phyloP scores from a whole-genome alignment of 2,888 invertebrate species.

The Trissonchulus sp. region DNA sequence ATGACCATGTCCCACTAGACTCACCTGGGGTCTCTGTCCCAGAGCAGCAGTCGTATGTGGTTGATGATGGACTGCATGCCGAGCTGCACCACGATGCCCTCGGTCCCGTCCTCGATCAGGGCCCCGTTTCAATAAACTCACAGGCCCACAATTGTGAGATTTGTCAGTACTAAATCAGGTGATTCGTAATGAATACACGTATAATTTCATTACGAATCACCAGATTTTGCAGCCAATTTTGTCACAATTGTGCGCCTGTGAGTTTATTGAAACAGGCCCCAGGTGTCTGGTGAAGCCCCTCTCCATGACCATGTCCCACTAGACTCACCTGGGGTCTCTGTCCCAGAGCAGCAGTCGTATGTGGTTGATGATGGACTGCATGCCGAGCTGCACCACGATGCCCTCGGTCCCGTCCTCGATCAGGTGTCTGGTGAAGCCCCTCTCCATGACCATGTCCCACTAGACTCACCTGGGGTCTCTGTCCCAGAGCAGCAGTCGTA shows the following conservation, averaged over 20 bases:
- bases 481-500: constrained; percentile 88
- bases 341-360: constrained; percentile 89
- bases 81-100: constrained; percentile 56
- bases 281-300: no score
- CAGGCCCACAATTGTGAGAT: no score
- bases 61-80: constrained; percentile 71
- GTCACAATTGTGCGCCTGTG: no score
- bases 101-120: no score
- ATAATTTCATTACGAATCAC: no score
- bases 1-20: no score
- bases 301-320: no score
- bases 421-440: constrained; percentile 79
- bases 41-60: constrained; percentile 80
- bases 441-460: constrained; percentile 93
- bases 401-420: constrained; percentile 68
- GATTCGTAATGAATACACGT: no score
- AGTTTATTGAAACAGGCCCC: no score
- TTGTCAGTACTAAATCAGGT: no score
- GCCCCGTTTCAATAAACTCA: no score
- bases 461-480: constrained; percentile 79
- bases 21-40: constrained; percentile 85
- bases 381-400: constrained; percentile 41
- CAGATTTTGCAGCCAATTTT: no score
- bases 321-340: constrained; percentile 78
- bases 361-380: constrained; percentile 79